phyloP scores from a whole-genome alignment of 2,888 invertebrate species.

The Celastrina argiolus region DNA sequence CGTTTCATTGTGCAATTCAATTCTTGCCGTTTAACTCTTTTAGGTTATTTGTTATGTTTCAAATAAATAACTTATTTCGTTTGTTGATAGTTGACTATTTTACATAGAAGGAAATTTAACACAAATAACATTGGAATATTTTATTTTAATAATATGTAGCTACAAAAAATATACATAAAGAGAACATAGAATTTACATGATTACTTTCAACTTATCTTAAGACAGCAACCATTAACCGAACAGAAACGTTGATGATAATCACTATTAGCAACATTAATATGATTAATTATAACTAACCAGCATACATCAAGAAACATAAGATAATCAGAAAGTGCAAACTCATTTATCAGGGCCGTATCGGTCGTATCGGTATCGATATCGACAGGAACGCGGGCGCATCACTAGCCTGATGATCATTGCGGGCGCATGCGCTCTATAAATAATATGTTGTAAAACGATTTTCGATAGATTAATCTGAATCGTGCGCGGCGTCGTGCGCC shows the following conservation, averaged over 20 bases:
- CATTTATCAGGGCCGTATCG: conserved; percentile 31
- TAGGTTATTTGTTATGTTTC: background rate
- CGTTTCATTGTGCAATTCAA: background rate
- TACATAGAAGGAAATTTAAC: too few relatives aligned
- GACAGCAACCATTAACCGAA: background rate
- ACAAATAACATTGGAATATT: too few relatives aligned
- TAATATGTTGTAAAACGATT: conserved; percentile 79
- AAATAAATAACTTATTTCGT: too few relatives aligned
- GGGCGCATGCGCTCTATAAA: conserved; percentile 77
- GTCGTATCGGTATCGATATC: conserved; percentile 50
- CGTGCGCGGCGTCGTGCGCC: conserved; percentile 75
- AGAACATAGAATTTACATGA: background rate
- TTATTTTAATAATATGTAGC: too few relatives aligned
- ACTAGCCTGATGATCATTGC: conserved; percentile 77
- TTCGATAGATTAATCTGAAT: conserved; percentile 79
- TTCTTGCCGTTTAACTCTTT: background rate
- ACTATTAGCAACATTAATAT: conserved; percentile 21
- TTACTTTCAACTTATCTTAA: background rate
- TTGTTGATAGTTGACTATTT: too few relatives aligned
- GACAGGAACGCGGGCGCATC: conserved; percentile 50
- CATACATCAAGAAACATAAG: conserved; percentile 7
- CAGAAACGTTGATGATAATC: background rate
- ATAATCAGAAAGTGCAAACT: conserved; percentile 31
- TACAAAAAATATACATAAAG: background rate
- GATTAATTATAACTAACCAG: conserved; percentile 23